A percentile compares a stretch with the other conserved stretches of the same genome.
Evolutionary conservation across 2,113 vertebrate species (phyloP).

Genomic region (Brachypodius melanocephalos): DNA sequence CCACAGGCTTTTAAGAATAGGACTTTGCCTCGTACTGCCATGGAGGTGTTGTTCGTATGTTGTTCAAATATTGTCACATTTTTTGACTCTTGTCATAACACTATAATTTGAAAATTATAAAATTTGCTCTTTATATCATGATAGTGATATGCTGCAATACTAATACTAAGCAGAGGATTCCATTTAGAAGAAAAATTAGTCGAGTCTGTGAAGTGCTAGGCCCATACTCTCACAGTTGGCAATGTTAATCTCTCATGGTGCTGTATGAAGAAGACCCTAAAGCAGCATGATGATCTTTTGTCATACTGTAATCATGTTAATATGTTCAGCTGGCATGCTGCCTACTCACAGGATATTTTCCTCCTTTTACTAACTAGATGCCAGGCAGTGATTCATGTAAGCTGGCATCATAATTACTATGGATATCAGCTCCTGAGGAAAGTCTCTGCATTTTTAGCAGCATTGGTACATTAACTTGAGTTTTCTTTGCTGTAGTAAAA

Average conservation of each 20-base stretch:
- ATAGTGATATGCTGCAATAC: not conserved
- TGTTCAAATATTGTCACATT: not conserved
- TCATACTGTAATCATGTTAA: not conserved
- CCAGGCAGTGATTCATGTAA: slow-evolving; percentile 27
- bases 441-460: not conserved
- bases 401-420: not conserved
- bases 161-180: not conserved
- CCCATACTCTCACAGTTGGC: not conserved
- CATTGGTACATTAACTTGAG: not conserved
- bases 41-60: not conserved
- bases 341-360: not conserved
- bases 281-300: not conserved
- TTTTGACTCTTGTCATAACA: not conserved
- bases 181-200: not conserved
- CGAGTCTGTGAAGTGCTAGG: not conserved
- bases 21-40: not conserved
- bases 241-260: not conserved
- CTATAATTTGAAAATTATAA: not conserved
- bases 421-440: not conserved
- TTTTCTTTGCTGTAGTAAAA: not conserved
- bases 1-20: not conserved
- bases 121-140: not conserved
- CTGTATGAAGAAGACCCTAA: not conserved
- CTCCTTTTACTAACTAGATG: not conserved
- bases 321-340: not conserved